phyloP scores from a whole-genome alignment of 2,888 invertebrate species.

The Abscondita cerata region DNA sequence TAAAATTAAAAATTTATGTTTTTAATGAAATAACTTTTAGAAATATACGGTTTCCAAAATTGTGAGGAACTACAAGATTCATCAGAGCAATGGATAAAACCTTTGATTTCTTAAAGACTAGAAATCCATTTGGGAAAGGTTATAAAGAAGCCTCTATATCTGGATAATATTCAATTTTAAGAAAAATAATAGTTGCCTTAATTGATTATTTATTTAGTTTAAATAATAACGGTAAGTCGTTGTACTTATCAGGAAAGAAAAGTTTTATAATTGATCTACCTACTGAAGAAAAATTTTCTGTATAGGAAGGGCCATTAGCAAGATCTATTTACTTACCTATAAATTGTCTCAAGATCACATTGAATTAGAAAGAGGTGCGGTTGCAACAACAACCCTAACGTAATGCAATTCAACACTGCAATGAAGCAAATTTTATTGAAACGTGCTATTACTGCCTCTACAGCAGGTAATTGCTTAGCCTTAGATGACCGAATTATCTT shows the following conservation, averaged over 20 bases:
- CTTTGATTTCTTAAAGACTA: constrained; percentile 3
- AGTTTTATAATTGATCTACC: neutral
- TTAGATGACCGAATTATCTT: neutral
- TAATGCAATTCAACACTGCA: no score
- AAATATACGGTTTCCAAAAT: no score
- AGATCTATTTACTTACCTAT: neutral
- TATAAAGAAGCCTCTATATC: neutral
- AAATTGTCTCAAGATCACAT: neutral
- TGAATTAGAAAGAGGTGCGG: neutral
- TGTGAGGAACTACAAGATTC: no score
- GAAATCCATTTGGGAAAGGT: neutral
- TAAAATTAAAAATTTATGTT: no score
- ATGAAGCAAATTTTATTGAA: no score
- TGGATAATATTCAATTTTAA: neutral
- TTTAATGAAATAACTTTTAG: no score
- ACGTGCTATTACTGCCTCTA: no score
- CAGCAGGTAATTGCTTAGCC: no score
- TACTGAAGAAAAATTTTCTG: neutral
- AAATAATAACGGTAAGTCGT: neutral
- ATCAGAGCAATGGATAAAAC: no score
- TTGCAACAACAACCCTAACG: neutral
- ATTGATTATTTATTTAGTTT: neutral
- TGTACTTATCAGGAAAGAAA: constrained; percentile 1
- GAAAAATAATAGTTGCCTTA: neutral
- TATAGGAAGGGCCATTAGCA: neutral